These are phyloP conservation scores for Leiothrix lutea DNA, from an alignment of 2,113 vertebrate genomes.

Conservation along the genomic window DNA sequence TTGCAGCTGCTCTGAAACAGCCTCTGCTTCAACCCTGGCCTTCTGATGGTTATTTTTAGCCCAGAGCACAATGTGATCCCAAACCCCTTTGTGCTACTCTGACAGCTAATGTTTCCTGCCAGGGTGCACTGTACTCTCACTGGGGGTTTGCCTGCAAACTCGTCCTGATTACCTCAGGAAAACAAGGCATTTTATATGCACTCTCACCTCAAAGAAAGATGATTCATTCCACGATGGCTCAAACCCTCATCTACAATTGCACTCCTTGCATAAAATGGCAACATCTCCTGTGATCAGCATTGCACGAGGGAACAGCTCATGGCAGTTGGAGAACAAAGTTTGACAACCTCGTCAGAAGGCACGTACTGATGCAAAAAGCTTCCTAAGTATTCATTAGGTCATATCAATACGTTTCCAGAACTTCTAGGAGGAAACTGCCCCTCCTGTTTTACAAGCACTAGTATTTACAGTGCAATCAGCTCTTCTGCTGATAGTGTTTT, in stretches of 20 bases:
- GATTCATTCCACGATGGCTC: neutral
- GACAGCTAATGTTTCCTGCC: neutral
- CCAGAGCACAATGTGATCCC: neutral
- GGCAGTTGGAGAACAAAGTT: neutral
- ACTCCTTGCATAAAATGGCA: neutral
- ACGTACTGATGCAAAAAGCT: accelerated
- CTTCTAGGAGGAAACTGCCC: neutral
- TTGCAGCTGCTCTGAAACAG: neutral
- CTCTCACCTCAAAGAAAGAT: neutral
- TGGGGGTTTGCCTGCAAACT: neutral
- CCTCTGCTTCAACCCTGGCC: neutral
- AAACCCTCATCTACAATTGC: neutral
- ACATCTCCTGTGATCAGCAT: neutral
- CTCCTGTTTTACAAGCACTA: neutral
- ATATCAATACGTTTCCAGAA: neutral
- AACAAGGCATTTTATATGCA: neutral
- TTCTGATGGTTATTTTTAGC: slow-evolving; percentile 8
- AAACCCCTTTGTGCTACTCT: neutral
- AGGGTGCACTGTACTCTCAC: neutral
- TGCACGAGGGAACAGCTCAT: neutral
- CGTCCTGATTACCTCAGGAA: neutral
- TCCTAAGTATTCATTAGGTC: neutral
- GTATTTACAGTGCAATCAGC: neutral
- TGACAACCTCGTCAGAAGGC: neutral
- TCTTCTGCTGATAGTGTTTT: neutral